Conservation (phyloP, 2,888 invertebrate species). For the Hanleya hanleyi region DNA sequence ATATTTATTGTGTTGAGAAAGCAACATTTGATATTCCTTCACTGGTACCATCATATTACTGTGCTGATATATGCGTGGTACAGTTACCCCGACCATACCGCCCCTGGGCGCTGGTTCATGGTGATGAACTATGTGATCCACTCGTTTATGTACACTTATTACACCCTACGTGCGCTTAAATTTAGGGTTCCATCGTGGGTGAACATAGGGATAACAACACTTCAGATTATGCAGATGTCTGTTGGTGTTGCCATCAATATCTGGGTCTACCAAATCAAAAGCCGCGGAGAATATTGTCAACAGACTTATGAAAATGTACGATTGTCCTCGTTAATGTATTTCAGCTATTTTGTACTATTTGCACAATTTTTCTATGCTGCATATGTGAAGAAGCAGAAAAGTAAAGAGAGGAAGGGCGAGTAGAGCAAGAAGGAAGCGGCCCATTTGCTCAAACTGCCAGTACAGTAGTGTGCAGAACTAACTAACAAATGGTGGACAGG, state of each 20-base stretch:
- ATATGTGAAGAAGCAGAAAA: slow-evolving; percentile 20
- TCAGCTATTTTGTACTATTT: slow-evolving; percentile 60
- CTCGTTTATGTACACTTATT: slow-evolving; percentile 75
- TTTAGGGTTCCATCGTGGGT: slow-evolving; percentile 78
- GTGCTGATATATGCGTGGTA: slow-evolving; percentile 73
- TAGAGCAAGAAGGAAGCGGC: too few species aligned
- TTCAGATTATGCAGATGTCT: slow-evolving; percentile 94
- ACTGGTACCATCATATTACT: slow-evolving; percentile 75
- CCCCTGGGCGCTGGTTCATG: slow-evolving; percentile 58
- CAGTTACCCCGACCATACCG: slow-evolving; percentile 51
- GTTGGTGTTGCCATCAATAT: slow-evolving; percentile 93
- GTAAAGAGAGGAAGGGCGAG: not conserved
- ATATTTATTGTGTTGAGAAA: slow-evolving; percentile 72
- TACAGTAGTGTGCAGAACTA: too few species aligned
- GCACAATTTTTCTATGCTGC: slow-evolving; percentile 59
- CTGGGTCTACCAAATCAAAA: slow-evolving; percentile 78
- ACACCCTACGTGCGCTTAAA: slow-evolving; percentile 69
- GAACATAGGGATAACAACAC: slow-evolving; percentile 90
- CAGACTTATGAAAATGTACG: slow-evolving; percentile 72
- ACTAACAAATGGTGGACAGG: too few species aligned
- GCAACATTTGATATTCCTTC: slow-evolving; percentile 74
- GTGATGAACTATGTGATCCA: slow-evolving; percentile 75
- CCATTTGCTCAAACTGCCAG: too few species aligned
- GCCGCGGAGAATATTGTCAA: slow-evolving; percentile 69
- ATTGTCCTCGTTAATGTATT: slow-evolving; percentile 57